Conservation (phyloP, 2,113 vertebrate genomes). For the Hippocampus mohnikei region DNA sequence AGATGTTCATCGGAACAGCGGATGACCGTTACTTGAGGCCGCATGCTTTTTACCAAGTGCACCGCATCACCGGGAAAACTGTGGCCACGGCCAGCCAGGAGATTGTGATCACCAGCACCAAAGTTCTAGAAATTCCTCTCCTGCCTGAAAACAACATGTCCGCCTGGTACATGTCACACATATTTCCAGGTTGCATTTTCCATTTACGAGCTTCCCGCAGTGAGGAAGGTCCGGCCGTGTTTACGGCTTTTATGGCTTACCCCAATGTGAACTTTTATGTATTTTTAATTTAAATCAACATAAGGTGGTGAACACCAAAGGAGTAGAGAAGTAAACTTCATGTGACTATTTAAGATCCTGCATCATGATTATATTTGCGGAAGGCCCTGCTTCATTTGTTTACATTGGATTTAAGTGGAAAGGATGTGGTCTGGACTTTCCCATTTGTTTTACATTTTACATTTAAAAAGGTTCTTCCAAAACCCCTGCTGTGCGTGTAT, state of each 20-base stretch:
- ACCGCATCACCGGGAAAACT: slow-evolving; percentile 97
- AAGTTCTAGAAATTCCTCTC: slow-evolving; percentile 96
- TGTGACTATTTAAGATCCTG: slow-evolving; percentile 42
- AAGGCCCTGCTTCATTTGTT: slow-evolving; percentile 48
- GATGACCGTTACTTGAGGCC: slow-evolving; percentile 96
- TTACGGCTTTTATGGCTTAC: slow-evolving; percentile 43
- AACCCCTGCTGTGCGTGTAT: slow-evolving; percentile 41
- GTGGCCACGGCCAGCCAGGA: slow-evolving; percentile 97
- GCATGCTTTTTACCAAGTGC: slow-evolving; percentile 98
- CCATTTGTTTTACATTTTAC: slow-evolving; percentile 38
- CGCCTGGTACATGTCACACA: slow-evolving; percentile 80
- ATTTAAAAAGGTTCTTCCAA: slow-evolving; percentile 38
- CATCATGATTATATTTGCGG: slow-evolving; percentile 32
- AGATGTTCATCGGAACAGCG: slow-evolving; percentile 98
- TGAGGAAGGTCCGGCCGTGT: slow-evolving; percentile 25
- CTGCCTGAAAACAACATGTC: slow-evolving; percentile 97
- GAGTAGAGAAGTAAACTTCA: slow-evolving; percentile 36
- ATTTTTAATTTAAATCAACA: slow-evolving; percentile 54
- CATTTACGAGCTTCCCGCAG: slow-evolving; percentile 42
- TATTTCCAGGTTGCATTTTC: slow-evolving; percentile 34
- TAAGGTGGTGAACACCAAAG: slow-evolving; percentile 19
- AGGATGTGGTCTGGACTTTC: slow-evolving; percentile 31
- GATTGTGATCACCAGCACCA: slow-evolving; percentile 89
- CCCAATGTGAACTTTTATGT: slow-evolving; percentile 41
- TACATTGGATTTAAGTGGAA: slow-evolving; percentile 35